Conservation (phyloP, 92 coral and sea anemone genomes). For the Umimayanthus chanpuru region DNA sequence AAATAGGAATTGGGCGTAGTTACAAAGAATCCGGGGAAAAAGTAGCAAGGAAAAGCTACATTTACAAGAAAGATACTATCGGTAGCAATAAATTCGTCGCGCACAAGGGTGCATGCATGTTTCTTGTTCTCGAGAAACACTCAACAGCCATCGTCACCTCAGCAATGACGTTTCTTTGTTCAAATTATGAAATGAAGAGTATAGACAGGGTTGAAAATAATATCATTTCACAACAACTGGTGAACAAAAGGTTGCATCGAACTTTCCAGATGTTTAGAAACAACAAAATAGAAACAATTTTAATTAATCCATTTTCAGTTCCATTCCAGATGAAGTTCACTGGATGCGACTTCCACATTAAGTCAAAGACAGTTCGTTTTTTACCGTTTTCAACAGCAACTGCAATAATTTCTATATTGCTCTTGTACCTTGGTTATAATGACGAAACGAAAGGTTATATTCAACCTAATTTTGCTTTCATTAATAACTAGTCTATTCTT, state of each 20-base stretch:
- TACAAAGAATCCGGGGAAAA: too few relatives aligned
- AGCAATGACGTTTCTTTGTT: neutral
- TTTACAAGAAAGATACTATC: too few relatives aligned
- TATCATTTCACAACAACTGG: neutral
- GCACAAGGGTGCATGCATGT: too few relatives aligned
- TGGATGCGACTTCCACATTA: neutral
- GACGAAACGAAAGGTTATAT: neutral
- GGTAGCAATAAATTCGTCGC: too few relatives aligned
- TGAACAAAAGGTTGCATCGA: neutral
- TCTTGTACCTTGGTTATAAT: neutral
- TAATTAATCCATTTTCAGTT: neutral
- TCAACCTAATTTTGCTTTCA: conserved; percentile 9
- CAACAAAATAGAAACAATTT: too few relatives aligned
- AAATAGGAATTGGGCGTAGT: neutral
- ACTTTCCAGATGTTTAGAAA: neutral
- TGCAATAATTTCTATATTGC: neutral
- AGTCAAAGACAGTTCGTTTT: neutral
- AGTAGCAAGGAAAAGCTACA: neutral
- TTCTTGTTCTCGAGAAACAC: too few relatives aligned
- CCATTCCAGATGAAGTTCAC: neutral
- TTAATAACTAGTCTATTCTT: conserved; percentile 25
- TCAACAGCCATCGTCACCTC: too few relatives aligned
- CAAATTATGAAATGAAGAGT: neutral
- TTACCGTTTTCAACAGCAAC: neutral
- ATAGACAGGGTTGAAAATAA: neutral